Base-by-base conservation (phyloP, 1,140 invertebrate genomes). In the Drosophila virilis region DNA sequence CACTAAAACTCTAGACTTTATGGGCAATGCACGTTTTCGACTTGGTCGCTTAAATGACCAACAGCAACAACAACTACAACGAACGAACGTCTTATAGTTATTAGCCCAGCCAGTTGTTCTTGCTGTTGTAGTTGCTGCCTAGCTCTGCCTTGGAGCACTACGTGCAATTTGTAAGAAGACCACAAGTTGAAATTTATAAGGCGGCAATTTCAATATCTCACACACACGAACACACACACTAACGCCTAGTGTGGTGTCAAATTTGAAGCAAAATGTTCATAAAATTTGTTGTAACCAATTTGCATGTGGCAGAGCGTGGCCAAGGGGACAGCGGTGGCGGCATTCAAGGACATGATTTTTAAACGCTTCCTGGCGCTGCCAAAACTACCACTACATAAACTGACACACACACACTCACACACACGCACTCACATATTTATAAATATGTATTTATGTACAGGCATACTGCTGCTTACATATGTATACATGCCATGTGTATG, bases 111-210 rank as follows among this genome's bases (percentile, higher is more conserved):
- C 28, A 43, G 6, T 50, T 12, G 37, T 62, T 57, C 50, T 58
- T 46, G 50, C 51, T 74, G 62, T 42, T 59, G 15, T 40, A 46
- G 22, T 45, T 68, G 40, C 58, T 40, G 13, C 38, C 76, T 52
- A 35, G 37, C 35, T 52, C 52, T 32, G 45, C 32, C 17, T 61
- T 43, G 60, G 66, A 33, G 60, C 42, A 65, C 62, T 78, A 77
- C 78, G 76, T 73, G 78, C 76, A 79, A 64, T 62, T 75, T 71
- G 66, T 76, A 76, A 59, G 78, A 62, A 81, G 66, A 85, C 82
- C 82, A 67, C 82, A 86, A 82, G 73, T 80, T 86, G 51, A 85
- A 85, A 85, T 85, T 86, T 85, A 85, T 85, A 85, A 82, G 82
- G 69, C 71, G 75, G 78, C 75, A 78, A 75, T 88, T 86, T 85